Evolutionary conservation across 2,888 invertebrate species (phyloP).

Genomic region (Colostygia pectinataria): DNA sequence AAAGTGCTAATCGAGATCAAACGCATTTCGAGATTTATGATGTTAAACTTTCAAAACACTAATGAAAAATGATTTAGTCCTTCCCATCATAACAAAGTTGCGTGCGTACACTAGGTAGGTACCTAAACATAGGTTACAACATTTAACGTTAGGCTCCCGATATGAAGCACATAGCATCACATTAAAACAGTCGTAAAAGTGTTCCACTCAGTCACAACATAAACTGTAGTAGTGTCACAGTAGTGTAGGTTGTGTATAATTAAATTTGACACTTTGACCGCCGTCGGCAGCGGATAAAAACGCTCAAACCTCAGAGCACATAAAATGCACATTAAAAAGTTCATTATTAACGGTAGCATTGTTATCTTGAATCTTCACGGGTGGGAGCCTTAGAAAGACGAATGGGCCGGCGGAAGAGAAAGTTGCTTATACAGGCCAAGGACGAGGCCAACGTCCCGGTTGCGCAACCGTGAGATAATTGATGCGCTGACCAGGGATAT

Average conservation of each 20-base stretch:
- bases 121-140: too few relatives aligned
- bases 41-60: too few relatives aligned
- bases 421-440: constrained; percentile 70
- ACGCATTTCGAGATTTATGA: too few relatives aligned
- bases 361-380: constrained; percentile 35
- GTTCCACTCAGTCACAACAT: constrained; percentile 1
- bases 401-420: constrained; percentile 65
- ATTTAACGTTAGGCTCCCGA: not conserved
- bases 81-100: not conserved
- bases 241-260: not conserved
- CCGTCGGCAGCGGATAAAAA: not conserved
- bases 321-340: constrained; percentile 13
- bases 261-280: not conserved
- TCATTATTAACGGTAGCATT: constrained; percentile 24
- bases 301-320: not conserved
- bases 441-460: constrained; percentile 73
- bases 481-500: constrained; percentile 35
- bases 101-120: too few relatives aligned
- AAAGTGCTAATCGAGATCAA: too few relatives aligned
- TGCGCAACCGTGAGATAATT: constrained; percentile 65
- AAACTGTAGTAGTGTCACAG: not conserved
- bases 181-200: not conserved
- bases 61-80: not conserved
- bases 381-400: constrained; percentile 38
- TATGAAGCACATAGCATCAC: not conserved